Conservation (phyloP, 2,113 vertebrate species). For the Brachyistius frenatus region DNA sequence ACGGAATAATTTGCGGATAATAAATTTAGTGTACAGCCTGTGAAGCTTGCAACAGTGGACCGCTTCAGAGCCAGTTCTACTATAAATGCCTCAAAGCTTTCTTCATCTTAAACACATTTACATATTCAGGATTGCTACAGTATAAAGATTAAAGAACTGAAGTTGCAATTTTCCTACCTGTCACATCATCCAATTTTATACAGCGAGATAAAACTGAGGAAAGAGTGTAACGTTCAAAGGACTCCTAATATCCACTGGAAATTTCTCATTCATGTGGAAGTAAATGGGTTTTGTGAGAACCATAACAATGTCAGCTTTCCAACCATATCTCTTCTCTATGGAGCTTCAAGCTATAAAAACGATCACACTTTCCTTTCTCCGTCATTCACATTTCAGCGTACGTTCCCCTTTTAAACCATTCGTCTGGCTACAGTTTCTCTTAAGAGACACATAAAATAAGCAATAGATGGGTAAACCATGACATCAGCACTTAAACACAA, state of each 20-base stretch:
- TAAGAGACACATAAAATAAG: constrained; percentile 59
- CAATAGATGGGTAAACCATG: constrained; percentile 27
- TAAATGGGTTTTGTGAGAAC: constrained; percentile 52
- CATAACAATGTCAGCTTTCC: constrained; percentile 52
- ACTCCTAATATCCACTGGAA: constrained; percentile 43
- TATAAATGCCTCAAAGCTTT: constrained; percentile 56
- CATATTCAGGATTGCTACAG: constrained; percentile 54
- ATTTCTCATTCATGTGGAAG: constrained; percentile 46
- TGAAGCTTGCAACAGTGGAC: constrained; percentile 28
- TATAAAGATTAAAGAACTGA: constrained; percentile 63
- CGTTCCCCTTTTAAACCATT: constrained; percentile 22
- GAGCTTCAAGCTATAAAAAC: constrained; percentile 50
- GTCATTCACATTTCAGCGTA: constrained; percentile 38
- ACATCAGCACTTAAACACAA: constrained; percentile 50
- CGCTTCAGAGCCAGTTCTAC: constrained; percentile 37
- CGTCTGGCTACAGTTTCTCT: constrained; percentile 34
- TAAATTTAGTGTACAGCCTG: constrained; percentile 48
- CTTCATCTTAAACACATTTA: constrained; percentile 63
- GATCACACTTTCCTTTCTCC: constrained; percentile 27
- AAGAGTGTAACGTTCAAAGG: constrained; percentile 49
- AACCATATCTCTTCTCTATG: constrained; percentile 41
- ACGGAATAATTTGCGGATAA: constrained; percentile 64
- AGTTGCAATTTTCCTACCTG: constrained; percentile 56
- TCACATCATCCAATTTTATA: constrained; percentile 61
- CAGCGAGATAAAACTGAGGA: constrained; percentile 55